These are phyloP conservation scores for Paramuricea clavata DNA, from an alignment of 92 coral and sea anemone genomes.

Conservation along the genomic window DNA sequence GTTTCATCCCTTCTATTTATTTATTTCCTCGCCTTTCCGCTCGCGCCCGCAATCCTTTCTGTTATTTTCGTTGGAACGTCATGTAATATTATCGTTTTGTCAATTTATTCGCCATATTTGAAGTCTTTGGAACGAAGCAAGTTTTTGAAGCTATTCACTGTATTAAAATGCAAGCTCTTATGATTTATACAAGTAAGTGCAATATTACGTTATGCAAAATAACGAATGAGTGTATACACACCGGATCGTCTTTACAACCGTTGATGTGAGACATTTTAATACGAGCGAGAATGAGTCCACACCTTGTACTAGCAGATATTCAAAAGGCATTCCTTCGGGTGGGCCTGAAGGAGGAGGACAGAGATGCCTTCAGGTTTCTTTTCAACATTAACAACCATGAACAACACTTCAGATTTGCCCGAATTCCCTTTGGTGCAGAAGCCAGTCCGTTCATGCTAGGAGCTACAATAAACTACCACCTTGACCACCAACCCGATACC, in stretches of 20 bases:
- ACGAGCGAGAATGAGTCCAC: constrained; percentile 53
- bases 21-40: no score
- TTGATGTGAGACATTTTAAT: constrained; percentile 58
- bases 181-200: no score
- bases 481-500: constrained; percentile 42
- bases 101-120: no score
- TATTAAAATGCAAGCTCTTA: no score
- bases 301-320: constrained; percentile 53
- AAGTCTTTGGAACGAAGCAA: no score
- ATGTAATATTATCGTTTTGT: no score
- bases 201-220: constrained; percentile 39
- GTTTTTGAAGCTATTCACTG: no score
- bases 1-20: no score
- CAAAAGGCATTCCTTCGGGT: constrained; percentile 62
- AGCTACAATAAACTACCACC: constrained; percentile 44
- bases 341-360: constrained; percentile 32
- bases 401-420: constrained; percentile 43
- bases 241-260: constrained; percentile 50
- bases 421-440: constrained; percentile 58
- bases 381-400: constrained; percentile 43
- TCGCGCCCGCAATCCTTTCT: no score
- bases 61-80: no score
- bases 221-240: constrained; percentile 52
- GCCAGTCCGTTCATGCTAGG: constrained; percentile 63
- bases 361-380: constrained; percentile 62